A percentile compares a stretch with the other conserved stretches of the same genome.
Evolutionary conservation across 2,888 invertebrate species (phyloP).

Genomic region (Argyresthia albistria): DNA sequence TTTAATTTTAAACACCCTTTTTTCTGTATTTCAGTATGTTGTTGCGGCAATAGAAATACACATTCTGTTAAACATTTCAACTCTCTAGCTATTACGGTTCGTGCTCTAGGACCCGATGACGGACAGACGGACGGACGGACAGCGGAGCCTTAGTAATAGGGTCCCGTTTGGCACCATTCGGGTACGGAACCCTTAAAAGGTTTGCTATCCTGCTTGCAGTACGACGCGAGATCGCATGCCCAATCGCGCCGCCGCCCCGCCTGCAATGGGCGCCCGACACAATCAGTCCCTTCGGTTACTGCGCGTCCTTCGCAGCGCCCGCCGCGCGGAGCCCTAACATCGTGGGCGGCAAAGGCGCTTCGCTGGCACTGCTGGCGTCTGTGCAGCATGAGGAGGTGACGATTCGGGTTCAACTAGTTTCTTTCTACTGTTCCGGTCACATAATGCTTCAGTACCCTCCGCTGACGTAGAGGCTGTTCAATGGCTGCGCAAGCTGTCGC

Average conservation of each 20-base stretch:
- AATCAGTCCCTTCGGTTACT: constrained; percentile 31
- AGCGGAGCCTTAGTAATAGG: no score
- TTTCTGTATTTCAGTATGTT: neutral
- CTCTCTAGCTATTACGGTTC: no score
- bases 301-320: constrained; percentile 51
- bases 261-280: constrained; percentile 38
- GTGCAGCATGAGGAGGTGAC: neutral
- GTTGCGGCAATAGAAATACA: neutral
- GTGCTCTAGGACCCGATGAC: no score
- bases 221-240: constrained; percentile 17
- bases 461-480: neutral
- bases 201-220: constrained; percentile 13
- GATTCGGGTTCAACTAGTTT: neutral
- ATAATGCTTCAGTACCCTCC: neutral
- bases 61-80: neutral
- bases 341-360: constrained; percentile 87
- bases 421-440: neutral
- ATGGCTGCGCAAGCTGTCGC: neutral
- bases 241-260: constrained; percentile 21
- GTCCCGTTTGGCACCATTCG: no score
- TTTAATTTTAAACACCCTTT: neutral
- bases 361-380: constrained; percentile 75
- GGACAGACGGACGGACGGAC: no score
- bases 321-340: constrained; percentile 66
- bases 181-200: neutral